Percentiles rank a stretch among this genome's conserved stretches.
Evolutionary conservation across 2,888 invertebrate genomes (phyloP).

Genomic region (Cryptophagus acutangulus): DNA sequence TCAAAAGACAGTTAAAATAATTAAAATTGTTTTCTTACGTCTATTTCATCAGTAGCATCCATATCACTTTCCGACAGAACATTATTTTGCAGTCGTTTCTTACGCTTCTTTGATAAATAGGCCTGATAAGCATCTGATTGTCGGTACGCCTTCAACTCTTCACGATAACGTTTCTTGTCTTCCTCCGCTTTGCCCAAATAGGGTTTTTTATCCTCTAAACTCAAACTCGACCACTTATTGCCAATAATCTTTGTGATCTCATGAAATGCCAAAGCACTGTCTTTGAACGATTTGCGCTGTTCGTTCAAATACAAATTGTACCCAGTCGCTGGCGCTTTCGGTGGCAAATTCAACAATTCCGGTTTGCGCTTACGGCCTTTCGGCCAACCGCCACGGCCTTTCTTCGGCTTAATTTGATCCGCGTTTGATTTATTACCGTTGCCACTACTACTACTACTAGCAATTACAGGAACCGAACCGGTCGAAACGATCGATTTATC

Average conservation of each 20-base stretch:
- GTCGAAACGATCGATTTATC: background rate
- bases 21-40: constrained; percentile 46
- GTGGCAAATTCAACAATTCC: constrained; percentile 49
- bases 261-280: constrained; percentile 50
- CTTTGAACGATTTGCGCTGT: constrained; percentile 52
- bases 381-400: constrained; percentile 57
- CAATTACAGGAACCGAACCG: background rate
- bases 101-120: constrained; percentile 51
- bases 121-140: constrained; percentile 54
- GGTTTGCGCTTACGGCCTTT: constrained; percentile 57
- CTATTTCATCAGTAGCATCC: constrained; percentile 53
- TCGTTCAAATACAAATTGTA: constrained; percentile 55
- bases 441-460: background rate
- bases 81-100: constrained; percentile 46
- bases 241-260: constrained; percentile 53
- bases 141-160: constrained; percentile 53
- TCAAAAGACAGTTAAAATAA: too few species aligned
- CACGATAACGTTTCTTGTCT: constrained; percentile 54
- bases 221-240: constrained; percentile 55
- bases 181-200: constrained; percentile 54
- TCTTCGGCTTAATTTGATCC: constrained; percentile 36
- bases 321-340: constrained; percentile 56
- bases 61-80: constrained; percentile 49
- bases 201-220: constrained; percentile 52
- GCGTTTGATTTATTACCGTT: constrained; percentile 7